Evolutionary conservation across 2,888 invertebrate genomes (phyloP).

Genomic region (Azorinus chamasolen): DNA sequence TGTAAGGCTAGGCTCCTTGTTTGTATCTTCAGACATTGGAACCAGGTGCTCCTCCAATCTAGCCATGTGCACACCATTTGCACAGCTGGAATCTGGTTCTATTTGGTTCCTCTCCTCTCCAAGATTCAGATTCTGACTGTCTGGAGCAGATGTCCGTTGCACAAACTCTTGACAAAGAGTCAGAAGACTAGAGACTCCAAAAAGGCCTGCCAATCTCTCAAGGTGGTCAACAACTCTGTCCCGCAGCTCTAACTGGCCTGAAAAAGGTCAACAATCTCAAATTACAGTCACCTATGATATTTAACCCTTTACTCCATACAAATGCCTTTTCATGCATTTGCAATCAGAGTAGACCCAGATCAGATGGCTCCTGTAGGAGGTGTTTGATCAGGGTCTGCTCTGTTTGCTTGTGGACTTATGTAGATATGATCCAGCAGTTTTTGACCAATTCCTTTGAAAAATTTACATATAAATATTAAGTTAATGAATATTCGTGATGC

Average conservation of each 20-base stretch:
- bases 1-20: slow-evolving; percentile 36
- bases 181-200: slow-evolving; percentile 39
- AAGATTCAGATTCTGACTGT: slow-evolving; percentile 54
- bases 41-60: slow-evolving; percentile 29
- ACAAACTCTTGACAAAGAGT: slow-evolving; percentile 50
- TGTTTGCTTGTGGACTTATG: too few relatives aligned
- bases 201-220: slow-evolving; percentile 38
- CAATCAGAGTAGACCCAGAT: too few relatives aligned
- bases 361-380: too few relatives aligned
- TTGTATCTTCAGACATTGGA: slow-evolving; percentile 37
- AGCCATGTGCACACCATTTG: slow-evolving; percentile 36
- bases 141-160: slow-evolving; percentile 40
- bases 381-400: too few relatives aligned
- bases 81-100: slow-evolving; percentile 51
- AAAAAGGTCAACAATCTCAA: neutral
- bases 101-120: slow-evolving; percentile 33
- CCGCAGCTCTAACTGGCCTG: slow-evolving; percentile 50
- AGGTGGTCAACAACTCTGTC: slow-evolving; percentile 39
- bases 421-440: too few relatives aligned
- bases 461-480: too few relatives aligned
- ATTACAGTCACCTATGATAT: neutral
- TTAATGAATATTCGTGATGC: too few relatives aligned
- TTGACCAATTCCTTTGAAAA: too few relatives aligned
- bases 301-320: too few relatives aligned
- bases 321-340: too few relatives aligned